Evolutionary conservation across 2,113 vertebrate genomes (phyloP).

Genomic region (Aythya baeri): DNA sequence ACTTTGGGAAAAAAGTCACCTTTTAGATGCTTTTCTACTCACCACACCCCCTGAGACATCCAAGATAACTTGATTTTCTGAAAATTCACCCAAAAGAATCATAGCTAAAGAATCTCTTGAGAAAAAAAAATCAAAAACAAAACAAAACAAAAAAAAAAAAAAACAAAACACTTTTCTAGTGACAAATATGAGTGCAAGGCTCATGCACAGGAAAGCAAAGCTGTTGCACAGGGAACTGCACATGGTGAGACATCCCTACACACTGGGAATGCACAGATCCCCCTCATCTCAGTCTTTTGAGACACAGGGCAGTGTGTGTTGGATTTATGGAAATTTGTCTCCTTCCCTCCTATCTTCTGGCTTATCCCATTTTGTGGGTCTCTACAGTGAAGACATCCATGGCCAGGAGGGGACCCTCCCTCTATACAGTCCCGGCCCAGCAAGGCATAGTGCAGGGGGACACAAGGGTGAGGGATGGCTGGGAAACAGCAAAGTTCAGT

Average conservation of each 20-base stretch:
- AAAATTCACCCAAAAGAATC: neutral
- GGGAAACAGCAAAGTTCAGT: neutral
- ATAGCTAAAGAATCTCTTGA: neutral
- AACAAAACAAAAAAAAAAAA: neutral
- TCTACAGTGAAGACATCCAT: neutral
- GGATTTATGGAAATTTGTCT: neutral
- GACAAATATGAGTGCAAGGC: neutral
- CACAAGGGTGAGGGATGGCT: accelerated
- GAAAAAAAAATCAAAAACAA: neutral
- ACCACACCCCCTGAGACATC: neutral
- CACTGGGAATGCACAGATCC: neutral
- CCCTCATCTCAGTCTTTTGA: neutral
- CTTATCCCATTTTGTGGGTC: neutral
- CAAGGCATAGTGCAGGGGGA: neutral
- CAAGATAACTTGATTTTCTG: neutral
- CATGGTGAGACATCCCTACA: accelerated
- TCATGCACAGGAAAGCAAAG: neutral
- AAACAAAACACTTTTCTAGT: neutral
- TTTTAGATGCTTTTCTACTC: neutral
- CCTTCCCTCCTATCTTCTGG: neutral
- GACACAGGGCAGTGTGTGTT: neutral
- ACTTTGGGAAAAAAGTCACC: neutral
- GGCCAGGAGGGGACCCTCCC: neutral
- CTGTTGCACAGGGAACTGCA: neutral
- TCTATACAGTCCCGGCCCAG: neutral